A percentile compares a stretch with the other conserved stretches of the same genome.
These are phyloP conservation scores for Linhomoeus sp. DNA, from an alignment of 2,888 invertebrate genomes.

Conservation along the genomic window DNA sequence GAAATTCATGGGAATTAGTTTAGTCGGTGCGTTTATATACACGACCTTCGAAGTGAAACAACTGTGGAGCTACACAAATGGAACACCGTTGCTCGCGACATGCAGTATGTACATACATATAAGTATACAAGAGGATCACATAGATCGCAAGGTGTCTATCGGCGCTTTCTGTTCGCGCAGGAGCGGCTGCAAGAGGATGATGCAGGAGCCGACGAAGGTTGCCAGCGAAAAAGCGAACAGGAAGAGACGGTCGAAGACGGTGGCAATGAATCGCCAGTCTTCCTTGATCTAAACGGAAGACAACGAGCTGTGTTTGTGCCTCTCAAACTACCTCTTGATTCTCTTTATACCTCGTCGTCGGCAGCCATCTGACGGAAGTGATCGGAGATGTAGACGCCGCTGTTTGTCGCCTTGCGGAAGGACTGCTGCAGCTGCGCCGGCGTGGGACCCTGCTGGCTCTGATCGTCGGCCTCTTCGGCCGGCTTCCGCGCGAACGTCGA, in stretches of 20 bases:
- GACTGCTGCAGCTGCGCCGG: not conserved
- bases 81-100: no score
- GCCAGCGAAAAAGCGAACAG: conserved; percentile 76
- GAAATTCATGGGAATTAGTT: no score
- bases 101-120: no score
- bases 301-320: not conserved
- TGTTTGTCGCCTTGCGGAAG: conserved; percentile 1
- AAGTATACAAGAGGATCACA: no score
- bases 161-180: no score
- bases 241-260: conserved; percentile 71
- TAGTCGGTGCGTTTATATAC: no score
- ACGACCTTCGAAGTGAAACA: no score
- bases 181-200: conserved; percentile 22
- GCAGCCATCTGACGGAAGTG: conserved; percentile 3
- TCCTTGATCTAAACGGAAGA: conserved; percentile 36
- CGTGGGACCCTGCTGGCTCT: not conserved
- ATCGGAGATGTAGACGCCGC: conserved; percentile 6
- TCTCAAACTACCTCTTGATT: not conserved
- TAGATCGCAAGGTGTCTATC: no score
- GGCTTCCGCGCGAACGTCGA: not conserved
- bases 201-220: conserved; percentile 51
- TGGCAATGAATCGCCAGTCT: conserved; percentile 84
- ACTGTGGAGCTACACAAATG: no score
- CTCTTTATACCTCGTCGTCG: conserved; percentile 4
- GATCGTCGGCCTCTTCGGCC: not conserved